phyloP scores from a whole-genome alignment of 2,888 invertebrate species.

The Pinctada fucata region DNA sequence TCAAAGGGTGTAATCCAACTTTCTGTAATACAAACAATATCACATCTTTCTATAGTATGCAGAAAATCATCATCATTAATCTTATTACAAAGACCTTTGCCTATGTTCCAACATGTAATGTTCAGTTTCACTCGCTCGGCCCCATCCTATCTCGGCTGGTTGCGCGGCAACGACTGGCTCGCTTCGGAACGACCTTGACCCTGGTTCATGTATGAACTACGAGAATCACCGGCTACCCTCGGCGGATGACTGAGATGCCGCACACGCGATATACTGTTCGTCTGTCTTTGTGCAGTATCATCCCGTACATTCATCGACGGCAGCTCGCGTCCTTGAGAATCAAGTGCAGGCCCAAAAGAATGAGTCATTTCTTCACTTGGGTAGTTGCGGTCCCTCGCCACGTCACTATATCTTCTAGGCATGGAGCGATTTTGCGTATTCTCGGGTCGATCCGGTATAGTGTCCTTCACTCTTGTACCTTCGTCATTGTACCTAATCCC shows the following conservation, averaged over 20 bases:
- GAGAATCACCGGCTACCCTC: not conserved
- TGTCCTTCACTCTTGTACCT: not conserved
- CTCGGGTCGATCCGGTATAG: not conserved
- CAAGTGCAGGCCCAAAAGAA: no score
- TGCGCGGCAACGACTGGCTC: not conserved
- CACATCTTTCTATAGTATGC: not conserved
- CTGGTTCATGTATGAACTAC: not conserved
- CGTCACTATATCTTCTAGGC: not conserved
- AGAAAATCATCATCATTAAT: slow-evolving; percentile 2
- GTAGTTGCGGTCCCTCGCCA: not conserved
- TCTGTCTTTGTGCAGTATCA: no score
- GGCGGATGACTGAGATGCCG: not conserved
- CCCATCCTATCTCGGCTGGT: not conserved
- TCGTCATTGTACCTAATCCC: not conserved
- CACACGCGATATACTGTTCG: no score
- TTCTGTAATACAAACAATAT: slow-evolving; percentile 22
- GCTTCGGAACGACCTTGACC: no score
- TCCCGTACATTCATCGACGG: no score
- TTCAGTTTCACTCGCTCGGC: slow-evolving; percentile 7
- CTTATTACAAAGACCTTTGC: slow-evolving; percentile 15
- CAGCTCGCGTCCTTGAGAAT: no score
- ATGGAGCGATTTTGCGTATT: no score
- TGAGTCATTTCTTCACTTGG: no score
- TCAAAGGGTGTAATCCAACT: slow-evolving; percentile 4
- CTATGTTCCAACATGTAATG: not conserved